Evolutionary conservation across 2,113 vertebrate genomes (phyloP).

Genomic region (Reinhardtius hippoglossoides): DNA sequence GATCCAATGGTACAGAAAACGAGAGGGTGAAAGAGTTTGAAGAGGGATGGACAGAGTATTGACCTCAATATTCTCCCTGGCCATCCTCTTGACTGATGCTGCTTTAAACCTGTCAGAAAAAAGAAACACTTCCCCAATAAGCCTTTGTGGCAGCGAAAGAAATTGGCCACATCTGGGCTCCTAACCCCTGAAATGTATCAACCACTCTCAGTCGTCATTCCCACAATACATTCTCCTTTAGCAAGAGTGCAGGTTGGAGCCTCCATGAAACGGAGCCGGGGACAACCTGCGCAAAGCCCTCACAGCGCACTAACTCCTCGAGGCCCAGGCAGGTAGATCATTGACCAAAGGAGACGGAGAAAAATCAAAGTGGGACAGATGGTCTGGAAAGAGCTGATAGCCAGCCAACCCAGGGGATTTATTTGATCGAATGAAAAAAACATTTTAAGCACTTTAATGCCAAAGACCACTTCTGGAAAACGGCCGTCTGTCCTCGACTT

Average conservation of each 20-base stretch:
- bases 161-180: constrained; percentile 63
- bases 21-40: constrained; percentile 12
- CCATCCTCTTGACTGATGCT: constrained; percentile 56
- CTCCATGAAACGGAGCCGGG: constrained; percentile 38
- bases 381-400: constrained; percentile 70
- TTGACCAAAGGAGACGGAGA: constrained; percentile 46
- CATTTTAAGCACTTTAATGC: constrained; percentile 63
- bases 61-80: constrained; percentile 57
- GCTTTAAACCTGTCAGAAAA: constrained; percentile 65
- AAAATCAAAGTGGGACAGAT: constrained; percentile 66
- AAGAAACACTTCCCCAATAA: constrained; percentile 53
- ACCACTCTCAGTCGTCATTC: constrained; percentile 22
- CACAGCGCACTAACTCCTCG: constrained; percentile 30
- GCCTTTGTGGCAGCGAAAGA: constrained; percentile 51
- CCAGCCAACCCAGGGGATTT: constrained; percentile 63
- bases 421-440: constrained; percentile 66
- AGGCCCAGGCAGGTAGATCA: constrained; percentile 57
- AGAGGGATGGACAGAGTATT: constrained; percentile 32
- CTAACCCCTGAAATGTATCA: constrained; percentile 60
- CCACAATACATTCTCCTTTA: constrained; percentile 45
- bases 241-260: constrained; percentile 26
- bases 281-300: constrained; percentile 32
- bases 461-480: constrained; percentile 58
- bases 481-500: constrained; percentile 60
- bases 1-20: too few relatives aligned